Base-by-base conservation (phyloP, 2,797 vertebrate genomes). In the Rhynchonycteris naso region DNA sequence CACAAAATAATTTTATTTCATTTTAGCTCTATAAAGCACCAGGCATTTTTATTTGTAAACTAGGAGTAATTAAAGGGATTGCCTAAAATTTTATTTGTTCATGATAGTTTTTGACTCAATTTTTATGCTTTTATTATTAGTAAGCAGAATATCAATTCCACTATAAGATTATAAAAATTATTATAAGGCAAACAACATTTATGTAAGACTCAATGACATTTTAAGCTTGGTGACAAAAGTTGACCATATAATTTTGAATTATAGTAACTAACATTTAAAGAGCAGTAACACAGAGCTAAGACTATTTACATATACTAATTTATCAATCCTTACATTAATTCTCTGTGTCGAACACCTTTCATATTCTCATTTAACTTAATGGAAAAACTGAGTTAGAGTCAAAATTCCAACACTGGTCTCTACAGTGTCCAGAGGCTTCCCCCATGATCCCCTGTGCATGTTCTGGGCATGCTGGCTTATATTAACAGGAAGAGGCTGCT, bases 151-250 rank as follows among this genome's bases (percentile, higher is more conserved):
- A 21, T 93, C 59, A 92, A 6, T 72, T 76, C 14, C 58, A 58
- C 35, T 58, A 56, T 8, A 75, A 18, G 89, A 90, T 72, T 94
- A 66, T 61, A 78, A 76, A 88, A 69, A 66, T 76, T 38, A 66
- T 56, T 26, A 26, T 80, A 72, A 75, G 24, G 6, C 33, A 83
- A 69, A 72, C 6, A 90, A 15, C 12, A 56, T 69, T 75, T 74
- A 66, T 52, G 15, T 38, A 50, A 59, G 13, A 56, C 30, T 68
- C 16, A 33, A 68, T 82, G 54, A 66, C 18, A 90, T 68, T 76
- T 95, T 83, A 86, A 83, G 21, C 18, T 90, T 86, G 24, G 61
- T 91, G 65, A 81, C 69, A 89, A 88, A 38, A 87, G 18, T 18
- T 88, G 7, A 75, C 18, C 9, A 66, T 63, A 33, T 47, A 78